Conservation (phyloP, 2,888 invertebrate species). For the Melanostoma mellinum region DNA sequence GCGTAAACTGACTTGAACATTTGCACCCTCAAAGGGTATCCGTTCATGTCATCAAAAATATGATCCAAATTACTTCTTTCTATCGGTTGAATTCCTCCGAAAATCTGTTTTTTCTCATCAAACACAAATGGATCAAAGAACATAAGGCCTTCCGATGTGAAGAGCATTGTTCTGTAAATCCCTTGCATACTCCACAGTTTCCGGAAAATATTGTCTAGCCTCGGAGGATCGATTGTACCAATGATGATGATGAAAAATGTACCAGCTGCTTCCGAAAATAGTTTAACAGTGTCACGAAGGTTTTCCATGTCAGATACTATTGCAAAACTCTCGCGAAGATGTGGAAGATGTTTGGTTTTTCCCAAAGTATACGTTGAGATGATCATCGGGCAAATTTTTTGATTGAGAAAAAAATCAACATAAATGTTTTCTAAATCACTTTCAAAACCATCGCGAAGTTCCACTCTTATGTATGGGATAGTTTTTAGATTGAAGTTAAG, state of each 20-base stretch:
- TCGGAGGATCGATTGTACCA: slow-evolving; percentile 58
- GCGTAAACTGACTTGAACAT: slow-evolving; percentile 80
- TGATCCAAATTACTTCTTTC: slow-evolving; percentile 69
- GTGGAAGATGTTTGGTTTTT: background rate
- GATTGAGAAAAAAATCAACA: slow-evolving; percentile 47
- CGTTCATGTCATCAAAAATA: slow-evolving; percentile 78
- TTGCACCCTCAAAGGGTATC: slow-evolving; percentile 80
- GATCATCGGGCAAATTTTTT: slow-evolving; percentile 40
- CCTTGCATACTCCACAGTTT: slow-evolving; percentile 75
- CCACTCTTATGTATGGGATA: slow-evolving; percentile 32
- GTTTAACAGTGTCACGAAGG: slow-evolving; percentile 69
- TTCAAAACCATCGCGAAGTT: slow-evolving; percentile 40
- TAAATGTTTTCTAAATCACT: slow-evolving; percentile 53
- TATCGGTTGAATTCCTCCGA: slow-evolving; percentile 76
- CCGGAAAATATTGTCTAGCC: slow-evolving; percentile 74
- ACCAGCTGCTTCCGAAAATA: slow-evolving; percentile 73
- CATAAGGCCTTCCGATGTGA: slow-evolving; percentile 75
- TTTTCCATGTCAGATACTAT: slow-evolving; percentile 74
- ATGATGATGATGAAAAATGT: slow-evolving; percentile 76
- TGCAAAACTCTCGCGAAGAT: slow-evolving; percentile 74
- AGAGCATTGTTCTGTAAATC: slow-evolving; percentile 75
- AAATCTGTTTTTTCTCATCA: slow-evolving; percentile 34
- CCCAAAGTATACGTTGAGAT: slow-evolving; percentile 49
- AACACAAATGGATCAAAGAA: slow-evolving; percentile 78
- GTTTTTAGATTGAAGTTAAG: background rate